Evolutionary conservation across 35 echinoderm and acorn worm genomes (phyloP).

Genomic region (Ophioderma brevispina): DNA sequence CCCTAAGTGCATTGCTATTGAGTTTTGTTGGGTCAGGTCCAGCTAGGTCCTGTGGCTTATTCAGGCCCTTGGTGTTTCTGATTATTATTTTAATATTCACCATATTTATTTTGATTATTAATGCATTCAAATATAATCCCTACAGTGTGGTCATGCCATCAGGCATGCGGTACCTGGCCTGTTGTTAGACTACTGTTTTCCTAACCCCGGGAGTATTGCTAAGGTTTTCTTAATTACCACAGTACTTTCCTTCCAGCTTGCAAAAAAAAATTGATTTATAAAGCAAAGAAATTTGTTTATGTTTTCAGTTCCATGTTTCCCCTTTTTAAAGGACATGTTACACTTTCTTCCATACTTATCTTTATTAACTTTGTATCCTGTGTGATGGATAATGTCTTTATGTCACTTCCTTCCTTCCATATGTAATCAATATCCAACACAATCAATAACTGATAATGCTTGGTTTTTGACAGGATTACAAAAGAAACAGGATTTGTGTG

Average conservation of each 20-base stretch:
- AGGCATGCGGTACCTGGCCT: background rate
- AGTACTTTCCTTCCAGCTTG: too few species aligned
- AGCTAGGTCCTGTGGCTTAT: background rate
- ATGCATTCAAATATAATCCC: background rate
- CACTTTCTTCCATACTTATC: too few species aligned
- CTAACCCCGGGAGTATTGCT: background rate
- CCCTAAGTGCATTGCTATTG: background rate
- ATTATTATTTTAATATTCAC: background rate
- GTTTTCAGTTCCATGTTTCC: too few species aligned
- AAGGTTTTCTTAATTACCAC: too few species aligned
- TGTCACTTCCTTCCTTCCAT: background rate
- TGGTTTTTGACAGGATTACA: background rate
- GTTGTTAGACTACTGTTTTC: background rate
- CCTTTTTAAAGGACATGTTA: too few species aligned
- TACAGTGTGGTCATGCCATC: background rate
- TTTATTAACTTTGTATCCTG: too few species aligned
- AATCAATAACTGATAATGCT: background rate
- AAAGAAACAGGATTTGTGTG: background rate
- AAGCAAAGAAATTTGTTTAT: too few species aligned
- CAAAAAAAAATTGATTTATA: too few species aligned
- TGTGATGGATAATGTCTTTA: too few species aligned
- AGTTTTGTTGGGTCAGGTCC: background rate
- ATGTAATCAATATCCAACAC: background rate
- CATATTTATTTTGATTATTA: background rate
- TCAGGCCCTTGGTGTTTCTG: background rate